Evolutionary conservation across 1,140 invertebrate species (phyloP).

Genomic region (Lysiphlebus fabarum): DNA sequence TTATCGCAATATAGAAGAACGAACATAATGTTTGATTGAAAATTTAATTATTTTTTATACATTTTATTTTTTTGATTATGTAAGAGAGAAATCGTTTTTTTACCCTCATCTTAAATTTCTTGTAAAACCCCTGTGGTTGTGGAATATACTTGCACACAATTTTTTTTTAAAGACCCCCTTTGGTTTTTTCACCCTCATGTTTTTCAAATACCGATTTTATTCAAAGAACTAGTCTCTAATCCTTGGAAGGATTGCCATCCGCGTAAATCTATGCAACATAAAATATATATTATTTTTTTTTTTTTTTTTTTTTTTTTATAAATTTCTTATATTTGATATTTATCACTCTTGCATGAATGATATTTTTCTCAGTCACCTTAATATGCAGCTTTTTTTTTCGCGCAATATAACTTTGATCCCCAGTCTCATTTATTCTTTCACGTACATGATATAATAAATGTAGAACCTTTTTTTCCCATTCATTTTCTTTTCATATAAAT

Average conservation of each 20-base stretch:
- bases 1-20: no score
- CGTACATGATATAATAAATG: conserved; percentile 9
- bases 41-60: no score
- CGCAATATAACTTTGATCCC: conserved; percentile 14
- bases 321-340: no score
- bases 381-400: background rate
- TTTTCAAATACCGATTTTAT: conserved; percentile 13
- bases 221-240: conserved; percentile 24
- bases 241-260: conserved; percentile 27
- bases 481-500: conserved; percentile 10
- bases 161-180: conserved; percentile 17
- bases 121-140: conserved; percentile 16
- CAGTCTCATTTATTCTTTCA: conserved; percentile 10
- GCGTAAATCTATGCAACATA: conserved; percentile 18
- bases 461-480: background rate
- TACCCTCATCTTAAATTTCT: conserved; percentile 22
- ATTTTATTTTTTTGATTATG: no score
- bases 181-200: conserved; percentile 10
- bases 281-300: background rate
- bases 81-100: background rate
- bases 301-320: background rate
- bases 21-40: no score
- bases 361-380: no score
- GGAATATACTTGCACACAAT: no score
- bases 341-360: no score